Percentiles rank a stretch among this genome's conserved stretches.
These are phyloP conservation scores for Ondatra zibethicus DNA, from an alignment of 2,113 vertebrate genomes.

Conservation along the genomic window DNA sequence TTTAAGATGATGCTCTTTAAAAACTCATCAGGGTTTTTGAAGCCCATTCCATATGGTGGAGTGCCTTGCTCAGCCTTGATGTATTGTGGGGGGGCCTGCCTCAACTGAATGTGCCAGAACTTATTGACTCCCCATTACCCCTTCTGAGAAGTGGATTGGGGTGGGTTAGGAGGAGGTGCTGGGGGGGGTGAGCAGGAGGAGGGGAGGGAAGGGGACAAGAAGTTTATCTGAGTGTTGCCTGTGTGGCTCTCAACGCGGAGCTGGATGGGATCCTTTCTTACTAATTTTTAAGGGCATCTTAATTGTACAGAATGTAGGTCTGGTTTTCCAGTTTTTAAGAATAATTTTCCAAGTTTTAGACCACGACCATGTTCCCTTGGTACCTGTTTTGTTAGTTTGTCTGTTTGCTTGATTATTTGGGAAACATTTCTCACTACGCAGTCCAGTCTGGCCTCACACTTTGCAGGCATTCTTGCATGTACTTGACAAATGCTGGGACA, in stretches of 20 bases:
- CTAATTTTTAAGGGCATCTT: neutral
- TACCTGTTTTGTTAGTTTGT: neutral
- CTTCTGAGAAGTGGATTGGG: too few species aligned
- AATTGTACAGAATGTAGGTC: neutral
- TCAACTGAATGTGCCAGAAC: too few species aligned
- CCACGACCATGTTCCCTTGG: neutral
- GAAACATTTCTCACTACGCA: neutral
- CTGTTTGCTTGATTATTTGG: neutral
- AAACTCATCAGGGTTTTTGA: neutral
- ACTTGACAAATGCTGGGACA: neutral
- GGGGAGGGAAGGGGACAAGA: too few species aligned
- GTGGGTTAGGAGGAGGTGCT: too few species aligned
- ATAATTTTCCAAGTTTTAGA: neutral
- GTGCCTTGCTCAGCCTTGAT: too few species aligned
- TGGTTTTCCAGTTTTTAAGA: conserved; percentile 18
- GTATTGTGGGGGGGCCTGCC: too few species aligned
- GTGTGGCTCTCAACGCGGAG: neutral
- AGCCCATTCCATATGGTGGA: too few species aligned
- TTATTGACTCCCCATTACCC: too few species aligned
- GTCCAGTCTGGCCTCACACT: neutral
- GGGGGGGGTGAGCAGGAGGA: too few species aligned
- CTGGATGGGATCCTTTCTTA: neutral
- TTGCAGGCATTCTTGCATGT: neutral
- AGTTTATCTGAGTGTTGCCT: too few species aligned
- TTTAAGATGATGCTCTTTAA: neutral